phyloP scores from a whole-genome alignment of 2,888 invertebrate genomes.

The Andrena marginata region DNA sequence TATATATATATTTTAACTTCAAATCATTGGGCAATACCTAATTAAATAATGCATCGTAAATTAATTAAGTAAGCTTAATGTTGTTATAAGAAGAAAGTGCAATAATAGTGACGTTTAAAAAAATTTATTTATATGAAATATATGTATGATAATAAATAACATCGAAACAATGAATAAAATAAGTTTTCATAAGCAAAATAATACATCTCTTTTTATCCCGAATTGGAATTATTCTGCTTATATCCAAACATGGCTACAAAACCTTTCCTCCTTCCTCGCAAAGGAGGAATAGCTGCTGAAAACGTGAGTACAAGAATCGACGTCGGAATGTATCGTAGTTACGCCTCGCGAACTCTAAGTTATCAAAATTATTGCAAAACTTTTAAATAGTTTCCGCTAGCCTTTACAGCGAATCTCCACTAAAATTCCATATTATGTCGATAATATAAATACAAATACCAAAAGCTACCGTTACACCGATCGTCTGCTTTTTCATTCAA shows the following conservation, averaged over 20 bases:
- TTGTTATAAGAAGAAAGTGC: conserved; percentile 13
- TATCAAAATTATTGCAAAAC: conserved; percentile 24
- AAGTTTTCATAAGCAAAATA: conserved; percentile 30
- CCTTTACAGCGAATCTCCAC: not conserved
- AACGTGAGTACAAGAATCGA: not conserved
- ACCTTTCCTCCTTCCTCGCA: conserved; percentile 1
- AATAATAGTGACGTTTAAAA: conserved; percentile 13
- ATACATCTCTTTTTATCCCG: not conserved
- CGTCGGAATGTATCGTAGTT: conserved; percentile 37
- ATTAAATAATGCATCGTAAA: conserved; percentile 5
- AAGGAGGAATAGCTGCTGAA: not conserved
- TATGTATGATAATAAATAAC: conserved; percentile 47
- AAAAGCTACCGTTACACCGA: conserved; percentile 20
- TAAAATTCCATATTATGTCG: not conserved
- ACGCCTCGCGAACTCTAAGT: not conserved
- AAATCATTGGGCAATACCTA: not conserved
- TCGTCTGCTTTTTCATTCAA: not conserved
- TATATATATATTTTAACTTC: conserved; percentile 10
- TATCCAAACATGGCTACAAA: conserved; percentile 1
- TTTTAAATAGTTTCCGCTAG: conserved; percentile 23
- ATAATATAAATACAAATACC: conserved; percentile 17
- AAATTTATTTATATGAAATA: conserved; percentile 35
- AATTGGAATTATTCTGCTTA: conserved; percentile 16
- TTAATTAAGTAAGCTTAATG: not conserved
- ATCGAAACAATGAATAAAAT: conserved; percentile 20